Conservation (phyloP, 2,797 vertebrate species). For the Phoxinus dragarum region DNA sequence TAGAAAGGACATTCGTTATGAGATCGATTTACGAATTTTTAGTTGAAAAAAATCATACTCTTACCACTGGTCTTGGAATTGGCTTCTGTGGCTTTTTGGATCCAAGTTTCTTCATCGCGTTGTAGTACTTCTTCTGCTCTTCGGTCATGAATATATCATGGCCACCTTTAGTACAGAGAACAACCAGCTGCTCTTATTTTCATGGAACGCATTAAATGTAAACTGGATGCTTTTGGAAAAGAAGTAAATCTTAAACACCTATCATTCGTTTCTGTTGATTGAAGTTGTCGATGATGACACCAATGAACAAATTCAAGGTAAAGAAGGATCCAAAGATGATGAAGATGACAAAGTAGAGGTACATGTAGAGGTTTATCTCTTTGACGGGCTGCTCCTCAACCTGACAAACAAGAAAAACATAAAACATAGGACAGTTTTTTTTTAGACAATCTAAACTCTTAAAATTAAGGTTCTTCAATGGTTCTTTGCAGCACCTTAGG, state of each 20-base stretch:
- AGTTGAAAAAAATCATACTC: not conserved
- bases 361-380: constrained; percentile 96
- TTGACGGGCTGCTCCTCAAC: constrained; percentile 92
- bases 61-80: constrained; percentile 93
- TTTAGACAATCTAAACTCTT: not conserved
- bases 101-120: constrained; percentile 98
- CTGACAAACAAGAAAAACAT: constrained; percentile 69
- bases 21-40: not conserved
- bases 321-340: constrained; percentile 99
- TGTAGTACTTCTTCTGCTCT: constrained; percentile 99
- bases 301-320: constrained; percentile 98
- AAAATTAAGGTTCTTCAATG: not conserved
- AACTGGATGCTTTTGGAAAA: not conserved
- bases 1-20: not conserved
- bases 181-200: not conserved
- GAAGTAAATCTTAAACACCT: constrained; percentile 73
- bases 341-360: constrained; percentile 97
- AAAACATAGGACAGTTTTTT: not conserved
- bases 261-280: constrained; percentile 99
- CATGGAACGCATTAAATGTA: not conserved
- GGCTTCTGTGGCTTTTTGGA: constrained; percentile 98
- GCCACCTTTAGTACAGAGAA: constrained; percentile 82
- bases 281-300: constrained; percentile 99
- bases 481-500: not conserved
- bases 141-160: constrained; percentile 99